Conservation (phyloP, 2,113 vertebrate genomes). For the Cyanistes caeruleus region DNA sequence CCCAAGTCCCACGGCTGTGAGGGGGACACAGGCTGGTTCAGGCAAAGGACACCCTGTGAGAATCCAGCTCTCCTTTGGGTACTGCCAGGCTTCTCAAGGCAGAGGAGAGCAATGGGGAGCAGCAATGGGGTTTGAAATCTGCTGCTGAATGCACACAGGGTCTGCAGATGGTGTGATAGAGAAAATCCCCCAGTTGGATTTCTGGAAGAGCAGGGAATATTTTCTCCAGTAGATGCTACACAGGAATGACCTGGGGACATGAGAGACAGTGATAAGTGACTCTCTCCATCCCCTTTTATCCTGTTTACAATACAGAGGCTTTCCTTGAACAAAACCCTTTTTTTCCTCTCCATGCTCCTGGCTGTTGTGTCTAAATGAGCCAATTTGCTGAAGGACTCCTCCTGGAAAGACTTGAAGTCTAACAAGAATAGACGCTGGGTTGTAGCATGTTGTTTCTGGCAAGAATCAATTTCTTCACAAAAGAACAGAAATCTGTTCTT, state of each 20-base stretch:
- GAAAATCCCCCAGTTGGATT: constrained; percentile 48
- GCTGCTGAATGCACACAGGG: background rate
- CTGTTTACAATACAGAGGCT: constrained; percentile 86
- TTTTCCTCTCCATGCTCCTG: constrained; percentile 65
- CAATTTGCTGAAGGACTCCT: constrained; percentile 71
- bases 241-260: constrained; percentile 79
- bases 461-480: constrained; percentile 31
- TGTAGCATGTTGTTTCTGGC: constrained; percentile 11
- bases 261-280: constrained; percentile 77
- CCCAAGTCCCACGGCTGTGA: background rate
- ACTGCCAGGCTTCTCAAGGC: background rate
- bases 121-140: background rate
- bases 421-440: background rate
- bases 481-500: background rate
- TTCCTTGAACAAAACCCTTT: constrained; percentile 71
- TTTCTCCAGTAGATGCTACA: constrained; percentile 52
- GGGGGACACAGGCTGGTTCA: background rate
- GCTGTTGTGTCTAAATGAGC: constrained; percentile 80
- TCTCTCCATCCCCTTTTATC: constrained; percentile 78
- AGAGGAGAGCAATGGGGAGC: background rate
- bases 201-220: constrained; percentile 49
- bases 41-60: background rate
- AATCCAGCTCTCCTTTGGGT: background rate
- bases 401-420: constrained; percentile 28
- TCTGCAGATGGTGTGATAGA: constrained; percentile 51